Conservation (phyloP, 2,888 invertebrate species). For the Stenodema calcarata region DNA sequence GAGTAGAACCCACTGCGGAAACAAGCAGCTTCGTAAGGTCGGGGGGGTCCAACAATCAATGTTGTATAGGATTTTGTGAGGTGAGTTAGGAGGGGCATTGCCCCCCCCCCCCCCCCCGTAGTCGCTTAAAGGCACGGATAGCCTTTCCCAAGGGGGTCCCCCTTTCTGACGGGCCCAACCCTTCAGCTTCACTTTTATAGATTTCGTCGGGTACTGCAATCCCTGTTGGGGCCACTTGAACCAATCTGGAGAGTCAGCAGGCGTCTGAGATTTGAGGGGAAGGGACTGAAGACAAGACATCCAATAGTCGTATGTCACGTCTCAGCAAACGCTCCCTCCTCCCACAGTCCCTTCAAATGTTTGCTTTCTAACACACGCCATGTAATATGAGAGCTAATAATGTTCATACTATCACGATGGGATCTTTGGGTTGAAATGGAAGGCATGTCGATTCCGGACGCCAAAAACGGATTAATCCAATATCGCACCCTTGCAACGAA, state of each 20-base stretch:
- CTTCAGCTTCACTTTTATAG: not conserved
- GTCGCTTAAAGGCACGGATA: not conserved
- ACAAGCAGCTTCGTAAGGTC: not conserved
- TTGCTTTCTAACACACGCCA: too few relatives aligned
- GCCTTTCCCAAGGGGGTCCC: not conserved
- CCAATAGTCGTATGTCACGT: too few relatives aligned
- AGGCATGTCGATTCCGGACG: too few relatives aligned
- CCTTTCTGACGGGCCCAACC: too few relatives aligned
- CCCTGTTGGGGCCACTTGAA: constrained; percentile 8
- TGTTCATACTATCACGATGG: too few relatives aligned
- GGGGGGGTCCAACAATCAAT: not conserved
- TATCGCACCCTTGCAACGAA: too few relatives aligned
- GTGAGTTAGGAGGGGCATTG: not conserved
- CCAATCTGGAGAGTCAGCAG: not conserved
- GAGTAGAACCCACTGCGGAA: not conserved
- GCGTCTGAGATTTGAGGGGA: not conserved
- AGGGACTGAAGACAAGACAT: too few relatives aligned
- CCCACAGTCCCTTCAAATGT: too few relatives aligned
- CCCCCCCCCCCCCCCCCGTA: not conserved
- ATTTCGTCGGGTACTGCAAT: not conserved
- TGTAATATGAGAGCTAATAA: too few relatives aligned
- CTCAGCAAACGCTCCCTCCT: too few relatives aligned
- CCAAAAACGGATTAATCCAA: too few relatives aligned
- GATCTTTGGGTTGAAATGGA: too few relatives aligned
- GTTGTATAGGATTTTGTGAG: not conserved